phyloP scores from a whole-genome alignment of 2,888 invertebrate genomes.

The Heteromyza rotundicornis region DNA sequence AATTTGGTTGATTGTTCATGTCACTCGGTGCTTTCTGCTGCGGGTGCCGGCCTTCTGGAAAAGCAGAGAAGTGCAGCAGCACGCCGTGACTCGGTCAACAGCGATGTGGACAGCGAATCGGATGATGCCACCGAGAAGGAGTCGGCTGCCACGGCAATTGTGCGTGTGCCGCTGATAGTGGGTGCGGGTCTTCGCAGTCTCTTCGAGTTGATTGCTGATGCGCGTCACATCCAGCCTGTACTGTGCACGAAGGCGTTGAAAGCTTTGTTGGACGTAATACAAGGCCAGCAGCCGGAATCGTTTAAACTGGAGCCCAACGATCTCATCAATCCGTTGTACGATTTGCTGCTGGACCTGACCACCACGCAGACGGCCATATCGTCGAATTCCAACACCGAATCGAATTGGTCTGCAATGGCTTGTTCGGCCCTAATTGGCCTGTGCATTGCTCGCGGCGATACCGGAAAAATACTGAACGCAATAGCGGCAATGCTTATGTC shows the following conservation, averaged over 20 bases:
- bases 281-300: slow-evolving; percentile 65
- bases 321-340: slow-evolving; percentile 80
- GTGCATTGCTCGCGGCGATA: slow-evolving; percentile 91
- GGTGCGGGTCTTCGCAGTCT: slow-evolving; percentile 84
- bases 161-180: slow-evolving; percentile 72
- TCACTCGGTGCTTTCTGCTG: slow-evolving; percentile 41
- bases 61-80: slow-evolving; percentile 34
- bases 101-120: slow-evolving; percentile 63
- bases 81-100: slow-evolving; percentile 53
- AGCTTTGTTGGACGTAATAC: slow-evolving; percentile 88
- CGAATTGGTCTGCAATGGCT: slow-evolving; percentile 82
- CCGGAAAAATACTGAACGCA: slow-evolving; percentile 86
- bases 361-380: slow-evolving; percentile 66
- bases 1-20: slow-evolving; percentile 59
- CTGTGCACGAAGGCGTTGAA: slow-evolving; percentile 88
- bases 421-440: slow-evolving; percentile 91
- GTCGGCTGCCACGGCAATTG: slow-evolving; percentile 57
- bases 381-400: slow-evolving; percentile 63
- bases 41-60: slow-evolving; percentile 22
- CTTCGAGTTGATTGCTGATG: slow-evolving; percentile 89
- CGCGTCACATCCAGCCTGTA: slow-evolving; percentile 79
- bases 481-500: slow-evolving; percentile 88
- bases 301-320: slow-evolving; percentile 63
- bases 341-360: slow-evolving; percentile 82
- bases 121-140: slow-evolving; percentile 66